Evolutionary conservation across 2,797 vertebrate genomes (phyloP).

Genomic region (Phaenicophaeus curvirostris): DNA sequence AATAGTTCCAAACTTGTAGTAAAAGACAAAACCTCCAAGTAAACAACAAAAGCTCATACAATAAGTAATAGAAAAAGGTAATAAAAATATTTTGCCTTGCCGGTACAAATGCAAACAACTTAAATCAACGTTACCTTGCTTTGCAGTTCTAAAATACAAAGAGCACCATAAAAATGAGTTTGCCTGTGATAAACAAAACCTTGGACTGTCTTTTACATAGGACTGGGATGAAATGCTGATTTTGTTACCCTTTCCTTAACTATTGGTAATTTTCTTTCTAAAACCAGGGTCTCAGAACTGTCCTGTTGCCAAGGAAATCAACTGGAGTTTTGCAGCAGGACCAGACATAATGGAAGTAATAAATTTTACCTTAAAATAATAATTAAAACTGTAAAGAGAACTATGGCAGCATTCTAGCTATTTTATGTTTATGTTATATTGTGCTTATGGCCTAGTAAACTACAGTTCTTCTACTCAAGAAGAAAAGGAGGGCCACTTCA

Average conservation of each 20-base stretch:
- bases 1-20: constrained; percentile 88
- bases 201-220: constrained; percentile 71
- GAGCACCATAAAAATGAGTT: constrained; percentile 83
- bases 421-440: constrained; percentile 58
- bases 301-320: neutral
- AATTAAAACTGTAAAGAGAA: constrained; percentile 56
- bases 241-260: constrained; percentile 61
- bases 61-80: constrained; percentile 87
- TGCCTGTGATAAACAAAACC: constrained; percentile 75
- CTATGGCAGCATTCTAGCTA: constrained; percentile 49
- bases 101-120: constrained; percentile 85
- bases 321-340: constrained; percentile 32
- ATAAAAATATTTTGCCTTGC: constrained; percentile 87
- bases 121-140: constrained; percentile 80
- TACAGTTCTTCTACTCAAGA: constrained; percentile 50
- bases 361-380: constrained; percentile 56
- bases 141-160: constrained; percentile 82
- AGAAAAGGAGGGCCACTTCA: constrained; percentile 57
- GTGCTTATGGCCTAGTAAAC: constrained; percentile 74
- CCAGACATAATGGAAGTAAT: constrained; percentile 31
- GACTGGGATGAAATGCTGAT: constrained; percentile 76
- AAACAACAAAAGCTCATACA: constrained; percentile 87
- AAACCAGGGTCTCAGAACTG: neutral
- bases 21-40: constrained; percentile 87
- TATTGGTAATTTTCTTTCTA: neutral